Percentiles rank a stretch among this genome's conserved stretches.
These are phyloP conservation scores for Chionodraco myersi DNA, from an alignment of 2,113 vertebrate species.

Conservation along the genomic window DNA sequence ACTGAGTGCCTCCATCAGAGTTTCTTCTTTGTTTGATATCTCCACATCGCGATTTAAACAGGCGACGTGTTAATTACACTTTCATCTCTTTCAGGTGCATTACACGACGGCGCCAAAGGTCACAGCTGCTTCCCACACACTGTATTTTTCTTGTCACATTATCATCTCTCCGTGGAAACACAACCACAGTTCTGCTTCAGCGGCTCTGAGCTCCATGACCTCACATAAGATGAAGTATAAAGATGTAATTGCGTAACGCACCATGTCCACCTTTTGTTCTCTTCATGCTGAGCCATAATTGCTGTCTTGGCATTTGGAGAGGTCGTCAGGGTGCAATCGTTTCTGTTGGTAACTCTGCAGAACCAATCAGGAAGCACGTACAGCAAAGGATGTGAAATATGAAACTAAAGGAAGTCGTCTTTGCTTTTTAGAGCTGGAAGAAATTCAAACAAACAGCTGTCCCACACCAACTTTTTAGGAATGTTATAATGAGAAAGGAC, in stretches of 20 bases:
- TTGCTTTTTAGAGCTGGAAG: neutral
- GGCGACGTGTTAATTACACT: too few species aligned
- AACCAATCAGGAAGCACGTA: neutral
- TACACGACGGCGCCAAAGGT: slow-evolving; percentile 32
- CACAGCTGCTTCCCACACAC: slow-evolving; percentile 47
- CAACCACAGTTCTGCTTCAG: slow-evolving; percentile 12
- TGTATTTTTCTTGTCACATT: slow-evolving; percentile 53
- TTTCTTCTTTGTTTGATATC: slow-evolving; percentile 14
- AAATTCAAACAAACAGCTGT: slow-evolving; percentile 13
- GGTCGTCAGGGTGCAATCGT: slow-evolving; percentile 15
- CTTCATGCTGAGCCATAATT: slow-evolving; percentile 40
- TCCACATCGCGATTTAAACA: neutral
- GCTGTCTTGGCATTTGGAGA: slow-evolving; percentile 6
- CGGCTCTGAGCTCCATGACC: slow-evolving; percentile 4
- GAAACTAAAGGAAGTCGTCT: neutral
- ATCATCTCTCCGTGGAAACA: slow-evolving; percentile 14
- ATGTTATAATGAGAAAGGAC: slow-evolving; percentile 5
- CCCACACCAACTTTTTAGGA: slow-evolving; percentile 12
- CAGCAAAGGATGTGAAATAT: neutral
- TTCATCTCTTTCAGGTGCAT: slow-evolving; percentile 40
- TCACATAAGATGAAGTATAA: slow-evolving; percentile 8
- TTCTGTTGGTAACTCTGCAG: slow-evolving; percentile 5
- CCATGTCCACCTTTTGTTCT: slow-evolving; percentile 22
- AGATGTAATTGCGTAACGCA: slow-evolving; percentile 41
- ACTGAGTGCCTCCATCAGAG: too few species aligned